phyloP scores from a whole-genome alignment of 2,797 vertebrate species.

The Hydrolagus colliei region DNA sequence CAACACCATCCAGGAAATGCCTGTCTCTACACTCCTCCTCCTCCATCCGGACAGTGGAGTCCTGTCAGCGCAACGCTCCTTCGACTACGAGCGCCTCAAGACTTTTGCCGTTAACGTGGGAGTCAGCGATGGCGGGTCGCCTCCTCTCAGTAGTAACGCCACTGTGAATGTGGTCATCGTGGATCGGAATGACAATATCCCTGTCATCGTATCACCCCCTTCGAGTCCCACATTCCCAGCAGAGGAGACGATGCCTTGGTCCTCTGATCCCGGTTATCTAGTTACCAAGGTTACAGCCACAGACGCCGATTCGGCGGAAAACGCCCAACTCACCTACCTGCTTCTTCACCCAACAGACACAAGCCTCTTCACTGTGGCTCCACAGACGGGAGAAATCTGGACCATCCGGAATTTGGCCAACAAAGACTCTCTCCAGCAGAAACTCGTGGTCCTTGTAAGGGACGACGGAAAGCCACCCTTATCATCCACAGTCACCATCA shows the following conservation, averaged over 20 bases:
- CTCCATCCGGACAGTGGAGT: conserved; percentile 50
- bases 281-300: conserved; percentile 65
- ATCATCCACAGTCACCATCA: conserved; percentile 48
- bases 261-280: conserved; percentile 54
- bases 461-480: conserved; percentile 51
- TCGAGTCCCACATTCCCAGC: conserved; percentile 48
- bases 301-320: conserved; percentile 59
- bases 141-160: conserved; percentile 54
- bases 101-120: conserved; percentile 55
- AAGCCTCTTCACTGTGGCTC: conserved; percentile 60
- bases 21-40: conserved; percentile 49
- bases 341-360: conserved; percentile 71
- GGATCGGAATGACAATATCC: conserved; percentile 63
- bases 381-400: conserved; percentile 47
- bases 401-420: conserved; percentile 47
- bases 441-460: conserved; percentile 49
- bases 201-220: conserved; percentile 55
- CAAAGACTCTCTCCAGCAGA: conserved; percentile 52
- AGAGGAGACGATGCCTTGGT: conserved; percentile 55
- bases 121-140: conserved; percentile 57
- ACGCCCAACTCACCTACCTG: conserved; percentile 76
- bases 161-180: conserved; percentile 61
- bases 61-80: conserved; percentile 54
- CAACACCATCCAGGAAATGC: conserved; percentile 45
- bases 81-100: conserved; percentile 59